Percentiles rank a stretch among this genome's conserved stretches.
phyloP scores from a whole-genome alignment of 2,888 invertebrate genomes.

The Exephanes ischioxanthus region DNA sequence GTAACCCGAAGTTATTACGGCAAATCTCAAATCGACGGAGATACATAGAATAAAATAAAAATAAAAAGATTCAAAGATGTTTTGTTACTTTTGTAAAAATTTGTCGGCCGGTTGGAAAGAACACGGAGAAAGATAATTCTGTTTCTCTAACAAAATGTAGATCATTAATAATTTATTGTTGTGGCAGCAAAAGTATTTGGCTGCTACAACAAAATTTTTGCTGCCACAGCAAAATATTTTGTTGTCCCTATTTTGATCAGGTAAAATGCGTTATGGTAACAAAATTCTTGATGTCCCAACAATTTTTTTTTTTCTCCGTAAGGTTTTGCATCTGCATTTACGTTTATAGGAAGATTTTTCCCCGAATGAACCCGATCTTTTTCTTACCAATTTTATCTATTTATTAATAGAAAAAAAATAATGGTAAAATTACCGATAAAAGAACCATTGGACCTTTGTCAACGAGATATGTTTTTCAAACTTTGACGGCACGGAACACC shows the following conservation, averaged over 20 bases:
- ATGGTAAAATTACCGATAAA: not conserved
- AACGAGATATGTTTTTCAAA: not conserved
- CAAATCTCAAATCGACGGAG: slow-evolving; percentile 57
- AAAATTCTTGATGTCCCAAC: too few species aligned
- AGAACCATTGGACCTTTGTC: not conserved
- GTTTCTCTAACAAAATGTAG: too few species aligned
- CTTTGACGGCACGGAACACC: slow-evolving; percentile 61
- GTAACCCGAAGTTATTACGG: slow-evolving; percentile 60
- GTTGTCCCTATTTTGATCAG: too few species aligned
- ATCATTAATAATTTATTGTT: too few species aligned
- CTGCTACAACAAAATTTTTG: too few species aligned
- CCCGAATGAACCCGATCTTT: not conserved
- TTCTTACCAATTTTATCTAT: not conserved
- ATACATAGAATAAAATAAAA: not conserved
- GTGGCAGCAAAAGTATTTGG: too few species aligned
- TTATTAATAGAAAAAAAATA: too few species aligned
- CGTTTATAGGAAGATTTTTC: not conserved
- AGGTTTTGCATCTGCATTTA: too few species aligned
- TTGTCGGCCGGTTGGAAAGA: not conserved
- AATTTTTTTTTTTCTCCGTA: too few species aligned
- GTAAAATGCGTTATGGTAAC: too few species aligned
- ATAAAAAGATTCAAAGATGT: not conserved
- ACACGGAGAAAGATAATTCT: too few species aligned
- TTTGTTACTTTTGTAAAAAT: not conserved
- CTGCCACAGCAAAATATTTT: too few species aligned